Evolutionary conservation across 1,140 invertebrate species (phyloP), one percentile per base, ranked within the genome.

Genomic region (Fopius arisanus): DNA sequence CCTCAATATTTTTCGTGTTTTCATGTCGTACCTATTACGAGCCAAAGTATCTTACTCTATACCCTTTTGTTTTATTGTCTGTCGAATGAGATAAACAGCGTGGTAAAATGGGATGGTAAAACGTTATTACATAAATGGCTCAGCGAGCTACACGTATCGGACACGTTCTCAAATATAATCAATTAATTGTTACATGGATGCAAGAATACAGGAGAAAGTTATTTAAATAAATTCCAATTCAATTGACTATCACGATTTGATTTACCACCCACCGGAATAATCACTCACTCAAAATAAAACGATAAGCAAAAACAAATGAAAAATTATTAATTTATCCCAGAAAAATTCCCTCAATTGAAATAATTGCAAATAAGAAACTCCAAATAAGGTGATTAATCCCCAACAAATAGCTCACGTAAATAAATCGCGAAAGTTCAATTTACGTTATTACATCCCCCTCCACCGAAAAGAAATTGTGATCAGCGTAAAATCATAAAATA

Each of bases 1-100:
- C 43, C 43, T 1, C 4, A 6, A 59, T 59, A 28, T 59, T 59
- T 59, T 59, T 59, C 43, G 10, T 59, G 21, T 59, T 59, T 59
- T 59, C 54, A 59, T 59, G 54, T 51, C 43, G 43, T 59, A 59
- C 21, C 43, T 59, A 59, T 26, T 59, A 59, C 54, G 21, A 59
- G n/a, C 23, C 26, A 59, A 59, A 59, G 54, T 59, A 59, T 59
- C 54, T 59, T 26, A 59, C 54, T 59, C 19, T 12, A 19, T 59
- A 28, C 54, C 54, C 54, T 59, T 59, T 59, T 59, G 54, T 59
- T 12, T 59, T 26, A 59, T 23, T 59, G 54, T 59, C 19, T 26
- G 21, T 59, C 21, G 54, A 59, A 59, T 59, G 54, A 59, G 51
- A 54, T 54, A 54, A 54, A 54, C 51, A 21, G 51, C 19, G 12